These are phyloP conservation scores for Microcaecilia unicolor DNA, from an alignment of 2,797 vertebrate species.

Conservation along the genomic window DNA sequence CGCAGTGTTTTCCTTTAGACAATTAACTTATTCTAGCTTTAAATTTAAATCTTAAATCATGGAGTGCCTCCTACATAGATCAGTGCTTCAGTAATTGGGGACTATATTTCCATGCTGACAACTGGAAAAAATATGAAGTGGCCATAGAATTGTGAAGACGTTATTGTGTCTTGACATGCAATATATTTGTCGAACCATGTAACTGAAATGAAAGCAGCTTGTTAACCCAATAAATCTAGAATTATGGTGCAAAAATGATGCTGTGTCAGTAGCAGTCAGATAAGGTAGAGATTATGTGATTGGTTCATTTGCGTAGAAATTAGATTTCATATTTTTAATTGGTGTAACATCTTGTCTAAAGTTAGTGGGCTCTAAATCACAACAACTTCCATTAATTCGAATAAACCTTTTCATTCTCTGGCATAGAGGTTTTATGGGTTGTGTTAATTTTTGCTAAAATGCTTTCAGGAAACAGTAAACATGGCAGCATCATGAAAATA, in stretches of 20 bases:
- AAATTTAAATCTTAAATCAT: conserved; percentile 39
- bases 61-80: conserved; percentile 32
- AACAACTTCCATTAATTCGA: conserved; percentile 32
- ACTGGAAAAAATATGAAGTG: conserved; percentile 19
- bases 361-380: conserved; percentile 54
- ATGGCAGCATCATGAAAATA: conserved; percentile 54
- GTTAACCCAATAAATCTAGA: conserved; percentile 44
- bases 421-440: conserved; percentile 36
- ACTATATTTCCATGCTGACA: conserved; percentile 25
- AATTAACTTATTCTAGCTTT: conserved; percentile 24
- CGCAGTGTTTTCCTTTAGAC: conserved; percentile 21
- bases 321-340: conserved; percentile 60
- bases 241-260: conserved; percentile 42
- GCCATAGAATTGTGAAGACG: conserved; percentile 34
- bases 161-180: conserved; percentile 19
- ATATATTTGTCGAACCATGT: conserved; percentile 33
- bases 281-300: conserved; percentile 53
- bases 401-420: conserved; percentile 54
- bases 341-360: conserved; percentile 53
- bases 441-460: conserved; percentile 53
- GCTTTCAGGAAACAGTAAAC: conserved; percentile 61
- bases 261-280: conserved; percentile 46
- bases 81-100: conserved; percentile 10
- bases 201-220: conserved; percentile 46
- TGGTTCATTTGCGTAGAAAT: conserved; percentile 54